Base-by-base conservation (phyloP, 2,888 invertebrate genomes). In the Synanthedon formicaeformis region DNA sequence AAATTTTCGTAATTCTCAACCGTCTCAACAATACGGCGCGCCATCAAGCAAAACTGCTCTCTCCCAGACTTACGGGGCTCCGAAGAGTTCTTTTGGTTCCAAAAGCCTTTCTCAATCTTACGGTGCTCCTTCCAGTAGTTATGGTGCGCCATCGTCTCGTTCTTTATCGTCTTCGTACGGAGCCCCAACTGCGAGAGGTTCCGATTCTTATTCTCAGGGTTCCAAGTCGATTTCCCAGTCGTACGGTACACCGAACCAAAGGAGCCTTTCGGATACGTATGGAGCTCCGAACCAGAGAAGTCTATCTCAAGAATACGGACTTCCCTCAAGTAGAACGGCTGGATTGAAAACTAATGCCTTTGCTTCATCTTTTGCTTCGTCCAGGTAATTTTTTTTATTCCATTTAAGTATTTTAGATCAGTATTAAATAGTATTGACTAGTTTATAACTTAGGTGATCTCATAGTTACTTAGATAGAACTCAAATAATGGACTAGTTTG, bases 261-360 rank as follows among this genome's bases (percentile, higher is more conserved):
- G 66, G 41, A 62, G 67, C 14, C 45, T 71, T 40, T 69, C 74
- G 2, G 73, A 74, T 18, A 65, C 68, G 0, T 79, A 78, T 56
- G 67, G 64, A 18, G 61, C 57, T 0, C 66, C 65, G 1, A 64
- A 57, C 55, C 60, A 53, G 51, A 57, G 59, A 51, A 55, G 58
- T 11, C 54, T 65, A 3, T 82, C 88, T 51, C 77, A 81, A 53
- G 82, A 81, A 54, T 89, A 89, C 57, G 88, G 88, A 40, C 81
- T 78, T n/a, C 88, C 89, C 40, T 71, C 80, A 27, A 58, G 59
- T 50, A 63, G 68, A 16, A 57, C 63, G 40, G 66, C 62, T 18
- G 59, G 56, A 13, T 78, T 85, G 50, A 89, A 88, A 58, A 78
- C 78, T 10, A 64, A 65, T 55, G 78, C 75, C 12, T 61, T 71